phyloP scores from a whole-genome alignment of 2,113 vertebrate species.

The Ptyas mucosa region DNA sequence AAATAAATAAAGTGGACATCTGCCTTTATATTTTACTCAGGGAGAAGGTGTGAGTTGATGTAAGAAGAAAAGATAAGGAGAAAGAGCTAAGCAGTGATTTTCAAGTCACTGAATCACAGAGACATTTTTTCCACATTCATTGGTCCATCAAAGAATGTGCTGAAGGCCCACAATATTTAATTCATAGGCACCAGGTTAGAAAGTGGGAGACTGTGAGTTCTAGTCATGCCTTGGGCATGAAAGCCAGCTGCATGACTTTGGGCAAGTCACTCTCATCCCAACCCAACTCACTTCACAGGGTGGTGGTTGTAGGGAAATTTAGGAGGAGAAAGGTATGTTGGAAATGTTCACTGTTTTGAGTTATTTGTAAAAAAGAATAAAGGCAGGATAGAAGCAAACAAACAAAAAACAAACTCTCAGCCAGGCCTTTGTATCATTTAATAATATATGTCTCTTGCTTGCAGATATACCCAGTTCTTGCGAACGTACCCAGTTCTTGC shows the following conservation, averaged over 20 bases:
- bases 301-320: not conserved
- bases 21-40: constrained; percentile 47
- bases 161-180: not conserved
- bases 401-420: not conserved
- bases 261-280: not conserved
- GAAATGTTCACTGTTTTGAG: not conserved
- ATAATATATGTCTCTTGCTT: not conserved
- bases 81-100: constrained; percentile 29
- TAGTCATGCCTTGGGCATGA: not conserved
- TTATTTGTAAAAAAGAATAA: not conserved
- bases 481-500: not conserved
- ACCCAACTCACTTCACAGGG: not conserved
- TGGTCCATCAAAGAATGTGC: not conserved
- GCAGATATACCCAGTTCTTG: not conserved
- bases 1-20: constrained; percentile 2
- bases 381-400: not conserved
- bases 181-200: not conserved
- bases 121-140: not conserved
- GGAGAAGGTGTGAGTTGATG: constrained; percentile 44
- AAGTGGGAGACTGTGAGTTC: not conserved
- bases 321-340: not conserved
- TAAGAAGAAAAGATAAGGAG: constrained; percentile 14
- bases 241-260: not conserved
- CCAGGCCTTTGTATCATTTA: not conserved
- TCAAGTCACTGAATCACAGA: not conserved